Percentiles rank a stretch among this genome's conserved stretches.
Evolutionary conservation across 2,888 invertebrate genomes (phyloP).

Genomic region (Diarsia mendica): DNA sequence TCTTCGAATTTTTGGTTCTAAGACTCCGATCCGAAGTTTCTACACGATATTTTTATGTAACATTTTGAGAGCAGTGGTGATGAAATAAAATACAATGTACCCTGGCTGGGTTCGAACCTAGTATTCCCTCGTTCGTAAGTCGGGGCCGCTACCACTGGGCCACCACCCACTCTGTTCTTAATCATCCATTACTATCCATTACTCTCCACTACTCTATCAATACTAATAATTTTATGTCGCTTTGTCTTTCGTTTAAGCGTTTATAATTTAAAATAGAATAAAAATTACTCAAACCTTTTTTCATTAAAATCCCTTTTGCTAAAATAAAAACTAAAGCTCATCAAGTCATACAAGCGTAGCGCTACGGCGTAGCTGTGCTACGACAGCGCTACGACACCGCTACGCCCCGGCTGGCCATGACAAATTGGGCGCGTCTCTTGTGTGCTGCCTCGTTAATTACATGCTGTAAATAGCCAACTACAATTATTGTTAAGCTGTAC

Average conservation of each 20-base stretch:
- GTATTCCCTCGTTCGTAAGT: too few species aligned
- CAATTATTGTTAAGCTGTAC: slow-evolving; percentile 78
- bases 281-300: background rate
- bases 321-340: slow-evolving; percentile 37
- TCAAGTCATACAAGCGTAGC: slow-evolving; percentile 42
- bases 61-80: too few species aligned
- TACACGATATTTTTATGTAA: too few species aligned
- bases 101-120: too few species aligned
- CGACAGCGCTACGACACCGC: slow-evolving; percentile 62
- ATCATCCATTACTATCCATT: too few species aligned
- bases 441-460: slow-evolving; percentile 81
- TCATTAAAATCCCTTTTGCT: background rate
- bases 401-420: slow-evolving; percentile 73
- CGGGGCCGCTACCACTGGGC: too few species aligned
- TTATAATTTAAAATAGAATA: background rate
- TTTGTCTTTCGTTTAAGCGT: background rate
- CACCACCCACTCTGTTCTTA: too few species aligned
- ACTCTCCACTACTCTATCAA: too few species aligned
- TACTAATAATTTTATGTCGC: too few species aligned
- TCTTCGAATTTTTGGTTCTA: too few species aligned
- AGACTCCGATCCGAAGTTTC: too few species aligned
- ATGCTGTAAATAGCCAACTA: slow-evolving; percentile 74
- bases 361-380: slow-evolving; percentile 64
- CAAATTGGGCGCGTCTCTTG: slow-evolving; percentile 79
- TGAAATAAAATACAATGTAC: too few species aligned